Base-by-base conservation (phyloP, 2,888 invertebrate genomes). In the Oligia latruncula region DNA sequence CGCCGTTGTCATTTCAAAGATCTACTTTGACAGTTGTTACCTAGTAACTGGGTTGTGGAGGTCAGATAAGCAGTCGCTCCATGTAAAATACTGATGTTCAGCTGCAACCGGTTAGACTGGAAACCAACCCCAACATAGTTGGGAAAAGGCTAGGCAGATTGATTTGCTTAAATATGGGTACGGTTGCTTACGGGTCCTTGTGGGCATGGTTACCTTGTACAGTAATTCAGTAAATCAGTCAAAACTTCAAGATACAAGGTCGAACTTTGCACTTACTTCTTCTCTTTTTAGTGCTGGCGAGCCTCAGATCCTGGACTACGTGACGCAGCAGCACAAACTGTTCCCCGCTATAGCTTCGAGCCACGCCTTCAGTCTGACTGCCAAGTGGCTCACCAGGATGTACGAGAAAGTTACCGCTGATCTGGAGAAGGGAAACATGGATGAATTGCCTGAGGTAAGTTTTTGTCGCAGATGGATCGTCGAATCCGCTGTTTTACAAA, bases 321-420 rank as follows among this genome's bases (percentile, higher is more conserved):
- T 98, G 79, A 99, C 99, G 0, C 99, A 99, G 93, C 99, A 99
- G 93, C 98, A 99, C 91, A 99, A 99, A 94, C 93, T 99, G 43
- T 98, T 99, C 89, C 99, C 99, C 0, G 97, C 98, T 85, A 97
- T 99, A 77, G 98, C 99, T 0, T 97, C 98, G 17, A 97, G 98
- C 75, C 98, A 99, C 90, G 98, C 98, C 0, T 98, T 98, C 90
- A 97, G 97, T 78, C 97, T 98, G 83, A 97, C 98, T 0, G 98
- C 98, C 0, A 97, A 97, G 71, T 98, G 98, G 97, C 95, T 99
- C 62, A 98, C 98, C 98, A 97, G 98, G 76, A 97, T 98, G 94
- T 99, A 98, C 93, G 97, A 97, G 85, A 97, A 97, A 87, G 98
- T 98, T 4, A 98, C 97, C 0, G 97, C 97, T 0, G 98, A 99